Evolutionary conservation across 2,888 invertebrate genomes (phyloP).

Genomic region (Ichneumoninae sp.): DNA sequence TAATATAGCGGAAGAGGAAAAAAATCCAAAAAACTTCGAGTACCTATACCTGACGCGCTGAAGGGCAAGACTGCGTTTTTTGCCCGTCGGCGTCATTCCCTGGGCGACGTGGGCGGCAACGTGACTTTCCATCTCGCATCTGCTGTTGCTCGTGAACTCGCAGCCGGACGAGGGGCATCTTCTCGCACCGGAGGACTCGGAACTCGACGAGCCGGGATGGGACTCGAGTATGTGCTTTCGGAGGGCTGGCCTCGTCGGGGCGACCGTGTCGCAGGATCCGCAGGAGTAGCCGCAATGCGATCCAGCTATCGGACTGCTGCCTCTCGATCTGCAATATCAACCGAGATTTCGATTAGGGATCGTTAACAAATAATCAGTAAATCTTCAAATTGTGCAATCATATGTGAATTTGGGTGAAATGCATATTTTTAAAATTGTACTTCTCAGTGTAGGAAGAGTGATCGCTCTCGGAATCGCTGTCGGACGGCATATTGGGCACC

Average conservation of each 20-base stretch:
- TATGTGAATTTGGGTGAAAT: background rate
- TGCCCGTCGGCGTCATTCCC: slow-evolving; percentile 84
- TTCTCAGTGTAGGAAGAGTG: slow-evolving; percentile 81
- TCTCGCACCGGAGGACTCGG: slow-evolving; percentile 74
- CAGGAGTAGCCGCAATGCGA: slow-evolving; percentile 82
- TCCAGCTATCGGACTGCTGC: slow-evolving; percentile 77
- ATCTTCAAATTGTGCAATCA: background rate
- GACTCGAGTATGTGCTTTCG: slow-evolving; percentile 83
- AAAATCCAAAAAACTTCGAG: slow-evolving; percentile 71
- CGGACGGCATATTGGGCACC: slow-evolving; percentile 79
- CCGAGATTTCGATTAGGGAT: background rate
- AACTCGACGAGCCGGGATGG: slow-evolving; percentile 78
- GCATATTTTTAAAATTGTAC: slow-evolving; percentile 45
- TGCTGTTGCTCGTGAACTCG: slow-evolving; percentile 81
- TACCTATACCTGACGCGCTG: slow-evolving; percentile 85
- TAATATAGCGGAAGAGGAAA: background rate
- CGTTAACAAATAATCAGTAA: background rate
- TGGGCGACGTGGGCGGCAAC: slow-evolving; percentile 84
- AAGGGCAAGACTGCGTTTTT: slow-evolving; percentile 83
- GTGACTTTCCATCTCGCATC: slow-evolving; percentile 84
- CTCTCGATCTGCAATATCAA: slow-evolving; percentile 75
- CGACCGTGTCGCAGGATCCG: slow-evolving; percentile 83
- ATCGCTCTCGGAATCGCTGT: slow-evolving; percentile 82
- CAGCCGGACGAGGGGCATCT: slow-evolving; percentile 80
- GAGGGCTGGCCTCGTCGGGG: slow-evolving; percentile 83